These are phyloP conservation scores for Eucera pruinosa DNA, from an alignment of 2,888 invertebrate genomes.

Conservation along the genomic window DNA sequence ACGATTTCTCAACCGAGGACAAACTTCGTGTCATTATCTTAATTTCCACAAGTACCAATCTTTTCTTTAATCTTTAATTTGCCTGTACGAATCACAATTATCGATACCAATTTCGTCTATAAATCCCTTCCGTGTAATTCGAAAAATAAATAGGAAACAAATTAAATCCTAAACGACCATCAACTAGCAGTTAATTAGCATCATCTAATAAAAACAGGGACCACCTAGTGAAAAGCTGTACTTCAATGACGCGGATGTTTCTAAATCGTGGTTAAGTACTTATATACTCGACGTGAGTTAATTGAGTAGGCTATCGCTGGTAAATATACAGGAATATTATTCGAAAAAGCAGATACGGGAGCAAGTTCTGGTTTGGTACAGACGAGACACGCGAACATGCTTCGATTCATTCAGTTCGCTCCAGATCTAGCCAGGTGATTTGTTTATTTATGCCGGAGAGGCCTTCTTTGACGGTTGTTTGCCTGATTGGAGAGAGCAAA, in stretches of 20 bases:
- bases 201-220: background rate
- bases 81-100: too few relatives aligned
- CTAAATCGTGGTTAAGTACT: background rate
- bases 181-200: slow-evolving; percentile 1
- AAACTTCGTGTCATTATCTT: too few relatives aligned
- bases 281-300: slow-evolving; percentile 3
- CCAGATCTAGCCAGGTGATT: slow-evolving; percentile 3
- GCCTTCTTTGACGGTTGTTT: slow-evolving; percentile 24
- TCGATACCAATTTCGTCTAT: too few relatives aligned
- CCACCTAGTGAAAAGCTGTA: slow-evolving; percentile 7
- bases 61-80: too few relatives aligned
- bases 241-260: background rate
- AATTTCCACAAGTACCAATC: too few relatives aligned
- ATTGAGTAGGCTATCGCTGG: slow-evolving; percentile 38
- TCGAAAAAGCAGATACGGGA: slow-evolving; percentile 15
- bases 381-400: slow-evolving; percentile 21
- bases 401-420: slow-evolving; percentile 3
- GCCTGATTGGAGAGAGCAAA: slow-evolving; percentile 17
- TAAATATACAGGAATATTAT: slow-evolving; percentile 24
- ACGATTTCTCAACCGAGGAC: too few relatives aligned
- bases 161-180: background rate
- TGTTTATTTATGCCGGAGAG: slow-evolving; percentile 25
- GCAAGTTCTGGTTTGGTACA: slow-evolving; percentile 28
- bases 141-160: background rate
- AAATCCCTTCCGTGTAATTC: too few relatives aligned